phyloP scores from a whole-genome alignment of 2,888 invertebrate genomes.

The Nephrotoma guestfalica region DNA sequence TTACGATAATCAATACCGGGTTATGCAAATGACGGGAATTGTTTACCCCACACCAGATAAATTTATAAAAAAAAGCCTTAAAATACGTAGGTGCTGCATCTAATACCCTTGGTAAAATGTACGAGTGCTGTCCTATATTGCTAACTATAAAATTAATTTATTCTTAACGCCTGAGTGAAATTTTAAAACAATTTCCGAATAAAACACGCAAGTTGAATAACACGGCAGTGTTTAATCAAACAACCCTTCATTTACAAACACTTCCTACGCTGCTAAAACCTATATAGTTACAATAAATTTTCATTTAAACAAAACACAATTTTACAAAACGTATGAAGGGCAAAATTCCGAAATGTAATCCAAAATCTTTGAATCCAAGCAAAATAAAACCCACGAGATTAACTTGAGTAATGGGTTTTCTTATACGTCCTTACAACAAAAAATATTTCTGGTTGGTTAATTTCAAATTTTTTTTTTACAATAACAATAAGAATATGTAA shows the following conservation, averaged over 20 bases:
- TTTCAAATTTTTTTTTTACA: background rate
- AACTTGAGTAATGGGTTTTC: background rate
- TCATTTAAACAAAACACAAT: background rate
- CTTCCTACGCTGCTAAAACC: background rate
- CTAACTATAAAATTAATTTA: background rate
- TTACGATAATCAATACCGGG: too few species aligned
- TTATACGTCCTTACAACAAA: background rate
- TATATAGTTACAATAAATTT: background rate
- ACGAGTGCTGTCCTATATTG: too few species aligned
- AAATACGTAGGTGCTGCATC: too few species aligned
- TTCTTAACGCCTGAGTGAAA: background rate
- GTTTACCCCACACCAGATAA: too few species aligned
- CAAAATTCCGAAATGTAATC: background rate
- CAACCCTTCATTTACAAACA: background rate
- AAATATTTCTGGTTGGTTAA: background rate
- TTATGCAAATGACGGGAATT: too few species aligned
- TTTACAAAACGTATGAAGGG: background rate
- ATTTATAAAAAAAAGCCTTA: too few species aligned
- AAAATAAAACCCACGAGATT: background rate
- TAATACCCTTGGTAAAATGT: too few species aligned
- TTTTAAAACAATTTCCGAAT: background rate
- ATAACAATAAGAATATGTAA: background rate
- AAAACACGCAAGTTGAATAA: background rate
- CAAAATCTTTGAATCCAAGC: background rate
- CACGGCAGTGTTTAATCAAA: background rate